Percentiles rank a stretch among this genome's conserved stretches.
Evolutionary conservation across 2,888 invertebrate genomes (phyloP).

Genomic region (Chelonus formosanus): DNA sequence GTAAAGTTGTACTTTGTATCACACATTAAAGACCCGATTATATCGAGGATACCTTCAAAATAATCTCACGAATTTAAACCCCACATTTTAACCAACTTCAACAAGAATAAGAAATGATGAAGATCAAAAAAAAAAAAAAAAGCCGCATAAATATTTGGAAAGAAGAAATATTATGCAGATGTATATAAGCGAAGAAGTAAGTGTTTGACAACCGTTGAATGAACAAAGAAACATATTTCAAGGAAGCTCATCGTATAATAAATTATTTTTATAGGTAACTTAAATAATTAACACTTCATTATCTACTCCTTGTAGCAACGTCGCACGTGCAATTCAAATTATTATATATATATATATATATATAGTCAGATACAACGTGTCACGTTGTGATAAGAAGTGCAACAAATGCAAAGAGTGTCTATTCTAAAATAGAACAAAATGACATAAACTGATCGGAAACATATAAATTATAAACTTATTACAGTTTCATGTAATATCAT

Average conservation of each 20-base stretch:
- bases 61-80: too few relatives aligned
- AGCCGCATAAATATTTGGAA: too few relatives aligned
- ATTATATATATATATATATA: neutral
- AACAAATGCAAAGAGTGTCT: slow-evolving; percentile 10
- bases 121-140: too few relatives aligned
- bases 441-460: too few relatives aligned
- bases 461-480: too few relatives aligned
- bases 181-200: neutral
- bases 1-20: slow-evolving; percentile 1
- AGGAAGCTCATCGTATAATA: slow-evolving; percentile 1
- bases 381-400: slow-evolving; percentile 19
- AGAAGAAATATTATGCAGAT: too few relatives aligned
- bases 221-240: neutral
- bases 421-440: neutral
- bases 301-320: slow-evolving; percentile 7
- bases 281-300: slow-evolving; percentile 10
- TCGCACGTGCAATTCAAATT: slow-evolving; percentile 8
- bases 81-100: too few relatives aligned
- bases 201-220: neutral
- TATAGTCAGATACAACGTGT: neutral
- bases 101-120: too few relatives aligned
- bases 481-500: too few relatives aligned
- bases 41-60: too few relatives aligned
- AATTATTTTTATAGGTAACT: neutral
- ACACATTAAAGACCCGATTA: neutral